Conservation (phyloP, 2,113 vertebrate species). For the Recurvirostra avosetta region DNA sequence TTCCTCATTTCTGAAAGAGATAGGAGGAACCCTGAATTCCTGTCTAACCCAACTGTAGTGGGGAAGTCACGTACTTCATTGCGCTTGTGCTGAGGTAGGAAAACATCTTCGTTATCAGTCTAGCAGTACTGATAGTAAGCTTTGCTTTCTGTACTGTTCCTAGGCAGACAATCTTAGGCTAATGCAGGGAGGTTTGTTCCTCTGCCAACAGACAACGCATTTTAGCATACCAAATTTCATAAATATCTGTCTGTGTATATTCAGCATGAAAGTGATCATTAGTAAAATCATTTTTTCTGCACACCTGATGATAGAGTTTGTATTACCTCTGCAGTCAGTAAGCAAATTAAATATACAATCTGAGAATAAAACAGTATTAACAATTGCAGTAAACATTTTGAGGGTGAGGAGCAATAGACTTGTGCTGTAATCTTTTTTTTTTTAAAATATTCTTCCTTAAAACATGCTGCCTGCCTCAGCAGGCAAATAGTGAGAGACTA, state of each 20-base stretch:
- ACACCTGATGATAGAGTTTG: neutral
- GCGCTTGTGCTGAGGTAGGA: neutral
- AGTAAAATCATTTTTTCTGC: neutral
- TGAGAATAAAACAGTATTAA: neutral
- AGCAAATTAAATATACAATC: neutral
- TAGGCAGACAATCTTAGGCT: neutral
- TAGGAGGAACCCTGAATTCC: neutral
- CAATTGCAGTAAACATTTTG: neutral
- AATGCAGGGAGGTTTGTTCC: neutral
- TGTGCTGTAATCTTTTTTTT: neutral
- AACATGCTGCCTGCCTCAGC: neutral
- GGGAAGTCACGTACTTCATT: neutral
- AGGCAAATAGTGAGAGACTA: neutral
- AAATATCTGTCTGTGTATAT: neutral
- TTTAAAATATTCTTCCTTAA: neutral
- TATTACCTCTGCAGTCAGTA: neutral
- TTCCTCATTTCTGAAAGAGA: neutral
- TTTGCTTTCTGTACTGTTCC: neutral
- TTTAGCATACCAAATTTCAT: neutral
- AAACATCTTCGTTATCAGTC: neutral
- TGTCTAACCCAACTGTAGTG: neutral
- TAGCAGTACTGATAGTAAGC: neutral
- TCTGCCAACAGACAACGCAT: neutral
- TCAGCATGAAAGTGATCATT: neutral
- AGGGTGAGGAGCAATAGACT: neutral